Evolutionary conservation across 2,113 vertebrate genomes (phyloP).

Genomic region (Pluvianellus socialis): DNA sequence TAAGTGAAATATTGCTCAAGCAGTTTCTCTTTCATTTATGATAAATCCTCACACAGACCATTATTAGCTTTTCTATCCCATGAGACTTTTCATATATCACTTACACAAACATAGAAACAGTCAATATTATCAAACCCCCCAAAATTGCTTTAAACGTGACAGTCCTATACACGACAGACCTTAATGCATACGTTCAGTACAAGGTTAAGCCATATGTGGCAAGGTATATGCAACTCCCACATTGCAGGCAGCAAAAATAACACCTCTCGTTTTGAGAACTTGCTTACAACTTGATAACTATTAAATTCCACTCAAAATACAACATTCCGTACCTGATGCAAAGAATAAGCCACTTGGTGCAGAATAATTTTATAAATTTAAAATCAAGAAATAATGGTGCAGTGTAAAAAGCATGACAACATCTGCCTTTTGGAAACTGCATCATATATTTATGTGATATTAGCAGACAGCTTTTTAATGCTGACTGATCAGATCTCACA

Average conservation of each 20-base stretch:
- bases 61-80: background rate
- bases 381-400: background rate
- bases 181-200: background rate
- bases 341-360: background rate
- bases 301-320: background rate
- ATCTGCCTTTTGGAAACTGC: background rate
- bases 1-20: background rate
- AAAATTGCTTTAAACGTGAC: background rate
- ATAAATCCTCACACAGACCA: background rate
- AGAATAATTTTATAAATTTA: background rate
- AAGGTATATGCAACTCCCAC: background rate
- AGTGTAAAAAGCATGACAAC: background rate
- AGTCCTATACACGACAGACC: background rate
- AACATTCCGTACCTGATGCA: background rate
- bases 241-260: background rate
- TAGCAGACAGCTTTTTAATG: background rate
- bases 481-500: background rate
- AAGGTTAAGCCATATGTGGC: background rate
- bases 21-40: background rate
- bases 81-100: background rate
- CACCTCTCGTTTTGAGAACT: background rate
- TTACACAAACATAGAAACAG: background rate
- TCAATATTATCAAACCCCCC: background rate
- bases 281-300: background rate
- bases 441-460: background rate